phyloP scores from a whole-genome alignment of 2,797 vertebrate genomes.

The Luscinia megarhynchos region DNA sequence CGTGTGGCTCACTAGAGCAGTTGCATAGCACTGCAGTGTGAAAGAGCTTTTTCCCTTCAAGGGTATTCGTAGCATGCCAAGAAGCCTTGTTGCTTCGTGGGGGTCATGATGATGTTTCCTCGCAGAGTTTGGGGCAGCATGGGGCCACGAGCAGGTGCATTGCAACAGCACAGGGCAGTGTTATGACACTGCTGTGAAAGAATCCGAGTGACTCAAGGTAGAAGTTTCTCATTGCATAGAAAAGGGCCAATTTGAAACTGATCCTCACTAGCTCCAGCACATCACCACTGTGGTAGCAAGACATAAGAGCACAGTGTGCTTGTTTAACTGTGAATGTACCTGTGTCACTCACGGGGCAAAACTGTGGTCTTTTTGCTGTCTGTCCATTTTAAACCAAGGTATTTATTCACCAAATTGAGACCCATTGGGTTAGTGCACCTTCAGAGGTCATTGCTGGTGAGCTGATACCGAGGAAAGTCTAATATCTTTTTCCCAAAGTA shows the following conservation, averaged over 20 bases:
- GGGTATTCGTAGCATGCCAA: not conserved
- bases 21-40: not conserved
- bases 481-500: not conserved
- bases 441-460: not conserved
- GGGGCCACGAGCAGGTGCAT: not conserved
- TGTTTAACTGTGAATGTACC: not conserved
- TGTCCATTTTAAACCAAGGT: not conserved
- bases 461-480: not conserved
- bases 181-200: slow-evolving; percentile 10
- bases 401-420: not conserved
- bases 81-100: slow-evolving; percentile 1
- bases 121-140: not conserved
- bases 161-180: not conserved
- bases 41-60: not conserved
- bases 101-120: not conserved
- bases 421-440: not conserved
- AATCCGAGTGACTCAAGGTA: slow-evolving; percentile 15
- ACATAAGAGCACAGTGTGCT: not conserved
- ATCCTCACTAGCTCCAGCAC: not conserved
- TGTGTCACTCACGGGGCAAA: not conserved
- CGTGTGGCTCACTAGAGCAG: not conserved
- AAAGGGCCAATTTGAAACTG: slow-evolving; percentile 23
- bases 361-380: not conserved
- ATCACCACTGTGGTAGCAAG: not conserved
- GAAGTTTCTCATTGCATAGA: not conserved